Base-by-base conservation (phyloP, 2,888 invertebrate genomes). In the Patella ulyssiponensis region DNA sequence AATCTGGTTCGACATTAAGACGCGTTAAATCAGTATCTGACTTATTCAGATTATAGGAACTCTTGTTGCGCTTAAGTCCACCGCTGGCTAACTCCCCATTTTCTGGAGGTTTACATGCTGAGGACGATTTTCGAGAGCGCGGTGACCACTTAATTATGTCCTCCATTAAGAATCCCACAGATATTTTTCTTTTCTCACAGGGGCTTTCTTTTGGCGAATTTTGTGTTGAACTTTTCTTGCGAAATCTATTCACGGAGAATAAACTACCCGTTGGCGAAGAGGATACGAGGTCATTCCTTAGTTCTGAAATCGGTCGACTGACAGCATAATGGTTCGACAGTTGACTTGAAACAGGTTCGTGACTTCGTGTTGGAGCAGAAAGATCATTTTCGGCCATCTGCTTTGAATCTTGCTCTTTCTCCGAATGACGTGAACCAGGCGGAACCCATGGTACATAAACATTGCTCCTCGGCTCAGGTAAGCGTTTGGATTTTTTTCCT, bases 281-380 rank as follows among this genome's bases (percentile, higher is more conserved):
- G 1, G 9, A 11, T 12, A 64, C 23, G 12, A 64, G 20, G 64
- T 64, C 64, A 23, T 64, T 23, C 1, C 64, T 20, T 2, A 64
- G 9, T 64, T 64, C 64, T 20, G 64, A 64, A 9, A 64, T 64
- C 20, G 64, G 64, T 64, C 64, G 64, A 64, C 64, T 64, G 23
- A 64, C 64, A 5, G 64, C 64, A 23, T 64, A 64, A 64, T 64
- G 64, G 14, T 23, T 64, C 2, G 64, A 64, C 20, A 64, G 20
- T 20, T 64, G 9, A 64, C 20, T 64, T 11, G 64, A 64, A 20
- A 64, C 64, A 11, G 64, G 64, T 64, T 64, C 64, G 64, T 20
- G 64, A 23, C 12, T 23, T 12, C 20, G 17, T 20, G 23, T 12
- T 15, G 64, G 64, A 20, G 64, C 20, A 64, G 11, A 23, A 23